Evolutionary conservation across 2,888 invertebrate species (phyloP), one percentile per base, ranked within the genome.

Genomic region (Druceiella hillmani): DNA sequence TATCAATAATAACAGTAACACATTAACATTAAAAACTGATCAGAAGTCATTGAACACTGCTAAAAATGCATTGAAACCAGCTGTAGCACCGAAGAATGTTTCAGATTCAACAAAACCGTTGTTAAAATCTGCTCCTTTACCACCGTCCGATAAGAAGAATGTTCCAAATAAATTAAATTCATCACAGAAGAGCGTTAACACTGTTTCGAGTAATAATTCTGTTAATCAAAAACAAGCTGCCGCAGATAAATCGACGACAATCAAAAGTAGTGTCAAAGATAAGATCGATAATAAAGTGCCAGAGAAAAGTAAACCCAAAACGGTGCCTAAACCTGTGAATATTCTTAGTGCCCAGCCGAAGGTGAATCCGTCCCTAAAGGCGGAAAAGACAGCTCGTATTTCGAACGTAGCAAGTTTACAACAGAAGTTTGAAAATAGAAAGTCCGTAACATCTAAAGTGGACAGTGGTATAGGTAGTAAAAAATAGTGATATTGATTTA

Each of bases 331-430:
- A 55, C 69, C 71, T 2, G 50, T 56, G 2, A 45, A 56, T 4
- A 53, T 62, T 45, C 49, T 59, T 51, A 62, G 59, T 50, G 58
- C 61, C 6, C 65, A 64, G 26, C 49, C 60, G 1, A 59, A 56
- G 38, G 50, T 53, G 2, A 69, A 67, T 52, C 55, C 68, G 2
- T 60, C 60, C 36, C 64, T 65, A 35, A n/a, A n/a, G n/a, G 63
- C 67, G 26, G 74, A 73, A 53, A 50, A 70, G 38, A 64, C 74
- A 15, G 66, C 78, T 3, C 78, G 78, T 54, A 65, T 67, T 26
- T 83, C 83, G 12, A 84, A 79, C 57, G 84, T 87, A 36, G 86
- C 86, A 17, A 80, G 81, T 40, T 64, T 87, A 50, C 87, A 87
- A 53, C 85, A 85, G 52, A 86, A 83, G 58, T 87, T 87, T 56